Percentiles rank a stretch among this genome's conserved stretches.
Evolutionary conservation across 2,113 vertebrate species (phyloP).

Genomic region (Heloderma charlesbogerti): DNA sequence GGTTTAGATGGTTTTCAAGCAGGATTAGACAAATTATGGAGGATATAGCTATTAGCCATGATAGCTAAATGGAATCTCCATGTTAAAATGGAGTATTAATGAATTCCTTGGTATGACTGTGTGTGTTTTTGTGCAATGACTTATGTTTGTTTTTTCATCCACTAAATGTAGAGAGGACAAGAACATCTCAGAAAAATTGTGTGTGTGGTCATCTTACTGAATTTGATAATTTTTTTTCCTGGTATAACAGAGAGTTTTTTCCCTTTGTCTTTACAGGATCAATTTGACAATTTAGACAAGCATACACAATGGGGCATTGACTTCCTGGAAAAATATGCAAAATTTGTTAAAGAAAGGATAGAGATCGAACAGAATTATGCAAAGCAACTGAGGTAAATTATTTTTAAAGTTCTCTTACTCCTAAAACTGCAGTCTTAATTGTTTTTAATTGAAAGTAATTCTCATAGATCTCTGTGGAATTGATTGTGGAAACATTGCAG

Average conservation of each 20-base stretch:
- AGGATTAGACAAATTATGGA: background rate
- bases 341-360: slow-evolving; percentile 98
- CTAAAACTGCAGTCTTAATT: background rate
- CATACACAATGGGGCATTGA: slow-evolving; percentile 99
- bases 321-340: slow-evolving; percentile 97
- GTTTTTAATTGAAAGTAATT: background rate
- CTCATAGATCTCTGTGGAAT: background rate
- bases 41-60: background rate
- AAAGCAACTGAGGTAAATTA: slow-evolving; percentile 93
- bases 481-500: background rate
- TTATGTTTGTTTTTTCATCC: background rate
- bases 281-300: slow-evolving; percentile 98
- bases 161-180: background rate
- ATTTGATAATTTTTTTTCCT: background rate
- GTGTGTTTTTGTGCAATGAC: background rate
- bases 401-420: background rate
- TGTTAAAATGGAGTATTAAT: background rate
- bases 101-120: background rate
- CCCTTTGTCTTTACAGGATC: slow-evolving; percentile 86
- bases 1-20: background rate
- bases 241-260: background rate
- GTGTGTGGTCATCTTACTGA: background rate
- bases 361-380: slow-evolving; percentile 98
- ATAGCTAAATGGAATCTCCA: too few species aligned
- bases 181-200: too few species aligned